Evolutionary conservation across 2,888 invertebrate species (phyloP), one percentile per base, ranked within the genome.

Genomic region (Sialis fuliginosa): DNA sequence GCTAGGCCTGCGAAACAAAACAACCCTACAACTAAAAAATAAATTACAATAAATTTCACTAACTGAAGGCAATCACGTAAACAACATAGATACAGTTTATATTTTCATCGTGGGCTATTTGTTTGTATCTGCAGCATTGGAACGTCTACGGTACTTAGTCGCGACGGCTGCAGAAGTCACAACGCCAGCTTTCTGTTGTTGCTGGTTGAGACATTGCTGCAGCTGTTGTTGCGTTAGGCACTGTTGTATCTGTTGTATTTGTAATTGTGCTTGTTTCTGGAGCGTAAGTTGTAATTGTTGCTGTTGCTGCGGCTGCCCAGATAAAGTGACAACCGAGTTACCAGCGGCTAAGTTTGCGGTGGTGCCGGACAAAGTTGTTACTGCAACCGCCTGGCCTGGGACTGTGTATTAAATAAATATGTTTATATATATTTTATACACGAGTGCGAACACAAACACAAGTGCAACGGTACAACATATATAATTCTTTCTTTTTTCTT

Each of bases 181-280:
- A 42, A 12, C 42, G n/a, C 30, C 47, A 22, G 42, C 42, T 34
- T 47, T 42, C 48, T 54, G 57, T 51, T 59, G 59, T 45, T 58
- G 58, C 52, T 62, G 62, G 46, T 57, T 59, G 44, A 62, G 49
- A 51, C 59, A 60, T 52, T 63, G 65, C 50, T 62, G 62, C 48
- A 56, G 60, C 52, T 62, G 62, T 49, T 63, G 63, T 46, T 62
- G 45, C 12, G 33, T 60, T 43, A 62, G 49, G 51, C 59, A 61
- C 51, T 63, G 65, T 50, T 62, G 62, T 49, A 56, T 60, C 52
- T 62, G 62, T 48, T 63, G 63, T 34, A 60, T 57, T 45, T 62
- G 62, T 34, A 60, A 57, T 45, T 62, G 62, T 48, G 57, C 57
- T 58, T 63, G 63, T 51, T 63, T 62, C 53, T 62, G 61, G 31